Conservation (phyloP, 2,888 invertebrate species). For the Cataglyphis albicans region DNA sequence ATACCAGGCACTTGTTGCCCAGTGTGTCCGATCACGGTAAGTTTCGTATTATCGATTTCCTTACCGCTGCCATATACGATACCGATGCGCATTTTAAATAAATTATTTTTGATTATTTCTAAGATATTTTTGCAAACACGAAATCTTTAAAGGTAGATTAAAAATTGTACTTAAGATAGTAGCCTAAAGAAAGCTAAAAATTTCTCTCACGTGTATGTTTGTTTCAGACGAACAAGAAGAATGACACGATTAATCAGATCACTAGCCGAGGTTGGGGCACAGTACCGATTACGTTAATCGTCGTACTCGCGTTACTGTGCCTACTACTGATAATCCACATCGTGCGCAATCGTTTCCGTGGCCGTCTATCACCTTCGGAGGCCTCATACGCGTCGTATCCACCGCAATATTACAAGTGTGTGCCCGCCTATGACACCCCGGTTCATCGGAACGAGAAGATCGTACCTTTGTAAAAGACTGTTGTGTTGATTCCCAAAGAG, state of each 20-base stretch:
- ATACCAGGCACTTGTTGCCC: conserved; percentile 82
- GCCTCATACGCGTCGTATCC: conserved; percentile 77
- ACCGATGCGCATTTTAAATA: neutral
- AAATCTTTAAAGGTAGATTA: neutral
- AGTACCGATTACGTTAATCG: conserved; percentile 81
- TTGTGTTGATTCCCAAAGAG: conserved; percentile 42
- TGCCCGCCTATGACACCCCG: conserved; percentile 82
- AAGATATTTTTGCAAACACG: neutral
- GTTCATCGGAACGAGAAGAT: conserved; percentile 81
- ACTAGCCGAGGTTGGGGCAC: conserved; percentile 80
- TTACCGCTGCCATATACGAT: neutral
- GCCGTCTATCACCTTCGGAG: conserved; percentile 79
- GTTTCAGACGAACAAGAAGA: conserved; percentile 58
- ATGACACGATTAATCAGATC: conserved; percentile 59
- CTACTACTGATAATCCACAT: conserved; percentile 80
- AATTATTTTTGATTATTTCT: neutral
- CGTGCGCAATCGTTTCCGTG: conserved; percentile 80
- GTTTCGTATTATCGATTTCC: conserved; percentile 14
- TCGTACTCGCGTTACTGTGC: conserved; percentile 79
- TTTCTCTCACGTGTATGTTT: neutral
- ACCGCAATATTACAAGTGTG: conserved; percentile 84
- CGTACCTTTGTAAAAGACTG: conserved; percentile 78
- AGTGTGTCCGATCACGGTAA: conserved; percentile 81
- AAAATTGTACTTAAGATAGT: neutral
- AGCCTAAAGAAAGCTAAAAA: neutral